A percentile compares a stretch with the other conserved stretches of the same genome.
Evolutionary conservation across 2,888 invertebrate genomes (phyloP).

Genomic region (Thymelicus sylvestris): DNA sequence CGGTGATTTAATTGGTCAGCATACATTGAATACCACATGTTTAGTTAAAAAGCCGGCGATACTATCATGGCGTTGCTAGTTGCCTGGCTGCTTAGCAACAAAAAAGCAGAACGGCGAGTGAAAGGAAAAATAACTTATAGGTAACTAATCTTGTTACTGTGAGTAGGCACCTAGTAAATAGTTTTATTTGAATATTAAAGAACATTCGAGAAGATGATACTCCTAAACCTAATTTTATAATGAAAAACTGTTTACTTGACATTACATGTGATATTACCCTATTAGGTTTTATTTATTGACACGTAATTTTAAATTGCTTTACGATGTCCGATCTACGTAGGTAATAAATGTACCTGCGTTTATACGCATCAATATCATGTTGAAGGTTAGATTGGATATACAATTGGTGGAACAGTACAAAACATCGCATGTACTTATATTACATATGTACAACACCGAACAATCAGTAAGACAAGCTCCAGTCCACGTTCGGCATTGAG

Average conservation of each 20-base stretch:
- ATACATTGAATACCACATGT: too few relatives aligned
- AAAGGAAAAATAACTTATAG: too few relatives aligned
- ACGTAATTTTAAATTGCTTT: slow-evolving; percentile 27
- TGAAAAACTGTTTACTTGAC: neutral
- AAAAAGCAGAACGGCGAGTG: too few relatives aligned
- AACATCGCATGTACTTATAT: slow-evolving; percentile 40
- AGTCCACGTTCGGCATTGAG: slow-evolving; percentile 52
- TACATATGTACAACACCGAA: slow-evolving; percentile 38
- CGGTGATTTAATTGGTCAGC: too few relatives aligned
- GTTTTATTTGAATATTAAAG: too few relatives aligned
- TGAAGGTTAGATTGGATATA: slow-evolving; percentile 51
- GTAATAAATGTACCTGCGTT: neutral
- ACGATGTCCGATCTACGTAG: slow-evolving; percentile 24
- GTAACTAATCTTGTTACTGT: too few relatives aligned
- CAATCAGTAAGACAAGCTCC: slow-evolving; percentile 42
- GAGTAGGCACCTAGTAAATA: too few relatives aligned
- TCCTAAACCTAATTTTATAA: too few relatives aligned
- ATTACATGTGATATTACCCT: slow-evolving; percentile 12
- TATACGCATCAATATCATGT: slow-evolving; percentile 17
- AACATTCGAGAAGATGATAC: too few relatives aligned
- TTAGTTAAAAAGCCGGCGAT: too few relatives aligned
- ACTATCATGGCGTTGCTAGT: too few relatives aligned
- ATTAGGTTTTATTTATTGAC: slow-evolving; percentile 32
- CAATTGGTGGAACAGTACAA: slow-evolving; percentile 46
- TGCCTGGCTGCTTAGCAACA: too few relatives aligned